A percentile compares a stretch with the other conserved stretches of the same genome.
These are phyloP conservation scores for Halichoeres trimaculatus DNA, from an alignment of 2,113 vertebrate genomes.

Conservation along the genomic window DNA sequence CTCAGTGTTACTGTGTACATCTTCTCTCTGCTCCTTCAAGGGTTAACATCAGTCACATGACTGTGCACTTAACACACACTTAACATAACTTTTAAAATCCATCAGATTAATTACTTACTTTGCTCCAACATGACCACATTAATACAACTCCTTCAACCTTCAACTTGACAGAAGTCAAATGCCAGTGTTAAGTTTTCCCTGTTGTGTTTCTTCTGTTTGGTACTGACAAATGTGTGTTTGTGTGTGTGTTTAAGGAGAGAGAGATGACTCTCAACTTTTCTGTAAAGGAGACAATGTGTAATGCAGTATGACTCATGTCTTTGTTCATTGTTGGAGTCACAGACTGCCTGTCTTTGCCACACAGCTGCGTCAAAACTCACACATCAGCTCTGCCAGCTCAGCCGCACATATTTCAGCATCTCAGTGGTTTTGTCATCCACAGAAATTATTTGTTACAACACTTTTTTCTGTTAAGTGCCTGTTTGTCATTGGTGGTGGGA, in stretches of 20 bases:
- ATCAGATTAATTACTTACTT: neutral
- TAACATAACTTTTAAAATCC: neutral
- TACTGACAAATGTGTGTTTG: conserved; percentile 38
- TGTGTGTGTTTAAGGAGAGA: conserved; percentile 18
- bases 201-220: conserved; percentile 34
- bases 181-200: conserved; percentile 13
- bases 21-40: conserved; percentile 13
- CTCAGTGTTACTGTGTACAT: conserved; percentile 16
- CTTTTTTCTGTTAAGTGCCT: conserved; percentile 1
- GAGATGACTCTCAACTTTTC: conserved; percentile 62
- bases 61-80: neutral
- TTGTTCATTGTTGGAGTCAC: conserved; percentile 79
- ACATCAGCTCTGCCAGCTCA: conserved; percentile 24
- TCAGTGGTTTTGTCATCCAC: neutral
- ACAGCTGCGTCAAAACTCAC: conserved; percentile 57
- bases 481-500: conserved; percentile 5
- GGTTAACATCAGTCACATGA: conserved; percentile 28
- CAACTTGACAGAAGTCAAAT: neutral
- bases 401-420: conserved; percentile 8
- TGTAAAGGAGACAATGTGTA: conserved; percentile 68
- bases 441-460: conserved; percentile 16
- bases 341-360: conserved; percentile 49
- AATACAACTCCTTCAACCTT: neutral
- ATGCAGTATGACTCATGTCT: conserved; percentile 74
- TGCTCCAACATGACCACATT: neutral